Evolutionary conservation across 2,888 invertebrate species (phyloP).

Genomic region (Tinea semifulvella): DNA sequence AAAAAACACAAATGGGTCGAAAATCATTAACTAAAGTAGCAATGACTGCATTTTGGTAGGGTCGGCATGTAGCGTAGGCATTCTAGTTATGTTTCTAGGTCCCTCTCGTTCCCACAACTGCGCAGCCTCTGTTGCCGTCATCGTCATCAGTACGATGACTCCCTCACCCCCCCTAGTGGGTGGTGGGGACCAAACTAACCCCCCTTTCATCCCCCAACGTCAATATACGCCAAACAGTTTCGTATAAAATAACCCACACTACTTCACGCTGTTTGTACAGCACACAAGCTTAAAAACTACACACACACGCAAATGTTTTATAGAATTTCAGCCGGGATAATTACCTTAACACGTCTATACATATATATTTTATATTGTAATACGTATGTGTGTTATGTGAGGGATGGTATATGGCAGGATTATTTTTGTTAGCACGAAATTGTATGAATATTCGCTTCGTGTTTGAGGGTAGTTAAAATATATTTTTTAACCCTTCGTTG

Average conservation of each 20-base stretch:
- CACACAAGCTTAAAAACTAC: constrained; percentile 20
- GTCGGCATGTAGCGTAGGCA: background rate
- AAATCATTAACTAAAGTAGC: background rate
- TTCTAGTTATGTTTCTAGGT: constrained; percentile 32
- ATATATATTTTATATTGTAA: too few relatives aligned
- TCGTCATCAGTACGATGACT: constrained; percentile 38
- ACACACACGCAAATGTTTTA: constrained; percentile 32
- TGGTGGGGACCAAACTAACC: constrained; percentile 17
- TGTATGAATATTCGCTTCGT: background rate
- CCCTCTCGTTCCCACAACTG: constrained; percentile 41
- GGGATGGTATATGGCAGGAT: too few relatives aligned
- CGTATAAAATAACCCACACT: constrained; percentile 46
- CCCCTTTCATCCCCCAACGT: constrained; percentile 29
- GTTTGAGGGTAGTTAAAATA: background rate
- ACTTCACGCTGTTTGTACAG: constrained; percentile 21
- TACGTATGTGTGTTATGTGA: too few relatives aligned
- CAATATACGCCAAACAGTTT: constrained; percentile 51
- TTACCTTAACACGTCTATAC: constrained; percentile 44
- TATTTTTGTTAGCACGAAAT: constrained; percentile 1
- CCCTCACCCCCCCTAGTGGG: constrained; percentile 21
- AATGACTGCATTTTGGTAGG: constrained; percentile 7
- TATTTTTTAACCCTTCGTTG: background rate
- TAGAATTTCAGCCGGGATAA: constrained; percentile 54
- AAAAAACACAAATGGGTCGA: background rate
- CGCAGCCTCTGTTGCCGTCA: constrained; percentile 49